Percentiles rank a stretch among this genome's conserved stretches.
Evolutionary conservation across 2,113 vertebrate species (phyloP).

Genomic region (Podiceps cristatus): DNA sequence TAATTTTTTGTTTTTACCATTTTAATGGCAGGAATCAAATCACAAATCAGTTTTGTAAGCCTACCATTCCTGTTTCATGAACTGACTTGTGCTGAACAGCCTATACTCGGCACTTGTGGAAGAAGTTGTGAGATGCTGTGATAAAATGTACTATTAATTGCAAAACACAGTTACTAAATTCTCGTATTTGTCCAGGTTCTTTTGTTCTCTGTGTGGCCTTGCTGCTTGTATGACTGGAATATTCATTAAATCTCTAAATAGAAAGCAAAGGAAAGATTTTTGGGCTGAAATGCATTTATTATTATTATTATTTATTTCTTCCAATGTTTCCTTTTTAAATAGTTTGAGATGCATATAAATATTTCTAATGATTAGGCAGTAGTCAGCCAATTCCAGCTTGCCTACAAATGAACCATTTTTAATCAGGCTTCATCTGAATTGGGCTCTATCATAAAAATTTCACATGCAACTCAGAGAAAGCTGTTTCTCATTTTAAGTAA

Average conservation of each 20-base stretch:
- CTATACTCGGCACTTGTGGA: neutral
- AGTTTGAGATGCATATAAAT: slow-evolving; percentile 42
- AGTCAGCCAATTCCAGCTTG: slow-evolving; percentile 42
- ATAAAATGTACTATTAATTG: neutral
- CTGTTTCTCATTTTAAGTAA: slow-evolving; percentile 30
- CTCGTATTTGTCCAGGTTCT: neutral
- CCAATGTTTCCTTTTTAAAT: neutral
- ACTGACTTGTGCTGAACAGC: neutral
- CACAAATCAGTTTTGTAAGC: neutral
- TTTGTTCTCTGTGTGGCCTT: neutral
- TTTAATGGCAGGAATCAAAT: neutral
- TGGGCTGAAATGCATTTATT: neutral
- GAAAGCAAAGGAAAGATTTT: slow-evolving; percentile 25
- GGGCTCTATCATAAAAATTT: slow-evolving; percentile 6
- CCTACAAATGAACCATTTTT: slow-evolving; percentile 43
- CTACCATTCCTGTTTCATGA: neutral
- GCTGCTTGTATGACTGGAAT: neutral
- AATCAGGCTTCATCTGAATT: slow-evolving; percentile 27
- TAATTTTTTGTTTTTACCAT: neutral
- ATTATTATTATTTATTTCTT: neutral
- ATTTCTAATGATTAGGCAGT: slow-evolving; percentile 37
- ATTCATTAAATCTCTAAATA: slow-evolving; percentile 27
- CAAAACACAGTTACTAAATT: neutral
- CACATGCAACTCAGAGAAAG: neutral
- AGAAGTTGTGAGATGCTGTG: neutral